Evolutionary conservation across 2,797 vertebrate species (phyloP).

Genomic region (Acestrorhynchus altus): DNA sequence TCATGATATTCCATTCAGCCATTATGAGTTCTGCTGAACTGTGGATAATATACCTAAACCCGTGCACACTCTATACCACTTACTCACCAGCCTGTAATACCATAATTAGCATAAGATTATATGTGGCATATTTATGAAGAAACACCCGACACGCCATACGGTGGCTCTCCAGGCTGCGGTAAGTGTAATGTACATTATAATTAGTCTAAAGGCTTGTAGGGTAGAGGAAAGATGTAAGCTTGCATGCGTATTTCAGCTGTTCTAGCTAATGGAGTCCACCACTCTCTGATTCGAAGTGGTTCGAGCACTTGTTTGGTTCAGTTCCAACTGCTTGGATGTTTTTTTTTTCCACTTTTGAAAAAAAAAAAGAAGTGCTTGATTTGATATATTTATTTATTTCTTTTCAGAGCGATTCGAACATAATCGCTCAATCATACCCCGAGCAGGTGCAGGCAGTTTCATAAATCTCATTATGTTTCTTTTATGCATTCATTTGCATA

Average conservation of each 20-base stretch:
- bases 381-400: background rate
- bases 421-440: slow-evolving; percentile 50
- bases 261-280: slow-evolving; percentile 26
- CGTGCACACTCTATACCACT: background rate
- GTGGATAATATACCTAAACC: background rate
- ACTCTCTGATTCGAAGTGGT: slow-evolving; percentile 6
- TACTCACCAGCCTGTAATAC: background rate
- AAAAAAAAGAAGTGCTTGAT: slow-evolving; percentile 27
- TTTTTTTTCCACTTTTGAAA: slow-evolving; percentile 31
- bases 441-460: slow-evolving; percentile 51
- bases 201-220: background rate
- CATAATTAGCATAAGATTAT: background rate
- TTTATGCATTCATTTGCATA: slow-evolving; percentile 59
- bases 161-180: background rate
- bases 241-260: slow-evolving; percentile 10
- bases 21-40: background rate
- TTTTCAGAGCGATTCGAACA: slow-evolving; percentile 31
- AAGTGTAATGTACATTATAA: background rate
- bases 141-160: background rate
- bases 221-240: background rate
- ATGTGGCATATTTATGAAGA: background rate
- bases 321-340: slow-evolving; percentile 14
- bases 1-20: background rate
- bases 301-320: slow-evolving; percentile 31
- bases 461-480: slow-evolving; percentile 57